phyloP scores from a whole-genome alignment of 2,888 invertebrate species.

The Parnassius orleans region DNA sequence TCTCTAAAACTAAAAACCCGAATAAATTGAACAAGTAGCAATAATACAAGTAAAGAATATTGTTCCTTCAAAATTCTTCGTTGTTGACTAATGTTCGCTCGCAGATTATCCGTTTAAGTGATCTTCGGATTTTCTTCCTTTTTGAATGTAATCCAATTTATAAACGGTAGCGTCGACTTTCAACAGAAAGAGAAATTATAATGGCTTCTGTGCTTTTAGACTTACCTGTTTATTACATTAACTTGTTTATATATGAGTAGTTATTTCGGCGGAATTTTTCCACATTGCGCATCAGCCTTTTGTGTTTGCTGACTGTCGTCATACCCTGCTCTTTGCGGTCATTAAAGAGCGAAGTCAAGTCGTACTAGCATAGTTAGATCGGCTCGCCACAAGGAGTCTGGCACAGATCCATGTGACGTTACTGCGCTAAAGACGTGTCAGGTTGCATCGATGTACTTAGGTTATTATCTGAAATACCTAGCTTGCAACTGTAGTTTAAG shows the following conservation, averaged over 20 bases:
- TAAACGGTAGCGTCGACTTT: slow-evolving; percentile 11
- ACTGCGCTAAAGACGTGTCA: slow-evolving; percentile 50
- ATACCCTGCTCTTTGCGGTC: slow-evolving; percentile 10
- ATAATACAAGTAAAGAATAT: not conserved
- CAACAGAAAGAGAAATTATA: slow-evolving; percentile 16
- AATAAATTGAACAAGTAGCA: too few species aligned
- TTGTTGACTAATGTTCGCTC: slow-evolving; percentile 13
- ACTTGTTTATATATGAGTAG: slow-evolving; percentile 11
- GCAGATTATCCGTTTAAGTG: slow-evolving; percentile 17
- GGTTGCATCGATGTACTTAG: slow-evolving; percentile 45
- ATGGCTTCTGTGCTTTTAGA: slow-evolving; percentile 18
- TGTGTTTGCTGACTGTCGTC: slow-evolving; percentile 4
- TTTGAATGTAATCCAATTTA: slow-evolving; percentile 25
- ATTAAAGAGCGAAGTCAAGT: slow-evolving; percentile 28
- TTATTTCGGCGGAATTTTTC: not conserved
- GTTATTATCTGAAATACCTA: slow-evolving; percentile 1
- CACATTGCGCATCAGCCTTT: not conserved
- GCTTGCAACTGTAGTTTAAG: not conserved
- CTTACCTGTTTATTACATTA: slow-evolving; percentile 15
- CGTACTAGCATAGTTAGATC: slow-evolving; percentile 30
- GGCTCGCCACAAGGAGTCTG: slow-evolving; percentile 48
- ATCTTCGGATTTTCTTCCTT: slow-evolving; percentile 22
- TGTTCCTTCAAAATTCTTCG: slow-evolving; percentile 5
- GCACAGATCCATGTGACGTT: slow-evolving; percentile 62
- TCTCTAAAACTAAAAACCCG: too few species aligned